Evolutionary conservation across 2,888 invertebrate genomes (phyloP), one percentile per base, ranked within the genome.

Genomic region (Andrena bucephala): DNA sequence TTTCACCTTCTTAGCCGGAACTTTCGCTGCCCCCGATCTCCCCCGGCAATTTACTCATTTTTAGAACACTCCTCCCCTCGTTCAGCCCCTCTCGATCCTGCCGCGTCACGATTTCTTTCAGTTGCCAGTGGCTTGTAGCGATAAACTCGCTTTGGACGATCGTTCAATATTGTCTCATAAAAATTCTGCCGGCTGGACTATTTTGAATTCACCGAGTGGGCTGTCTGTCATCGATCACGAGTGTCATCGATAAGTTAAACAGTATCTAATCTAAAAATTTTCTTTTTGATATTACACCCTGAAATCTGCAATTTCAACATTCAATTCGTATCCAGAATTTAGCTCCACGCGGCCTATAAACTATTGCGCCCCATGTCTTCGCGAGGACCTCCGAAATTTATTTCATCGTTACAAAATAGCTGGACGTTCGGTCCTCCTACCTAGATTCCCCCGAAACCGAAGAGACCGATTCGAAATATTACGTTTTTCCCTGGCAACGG

Each of bases 1-100:
- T 88, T 88, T 88, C 89, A 89, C 83, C 85, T 85, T 83, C 87
- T 88, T 88, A 89, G 89, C 67, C 77, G 77, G 76, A 77, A 89
- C 87, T 89, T 89, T 86, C 72, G 80, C 24, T 80, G 66, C 67
- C 77, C 66, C 63, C 72, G 84, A 83, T 83, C 83, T 75, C 63
- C 54, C 57, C 65, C 83, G 74, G 86, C 89, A 87, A 89, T 89
- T 87, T 87, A 89, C 84, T 81, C 87, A 85, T 89, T 89, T 87
- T 75, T 81, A 85, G 71, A 70, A 62, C 71, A 65, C 78, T 74
- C 81, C 67, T 69, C 27, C 57, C 50, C 67, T 36, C 69, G 24
- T 33, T 62, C 52, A n/a, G 1, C 29, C 31, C 24, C 48, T n/a
- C 63, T 10, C 33, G 50, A 42, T 65, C 33, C 50, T 62, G 59